Percentiles rank a stretch among this genome's conserved stretches.
Evolutionary conservation across 2,113 vertebrate genomes (phyloP).

Genomic region (Poicephalus gulielmi): DNA sequence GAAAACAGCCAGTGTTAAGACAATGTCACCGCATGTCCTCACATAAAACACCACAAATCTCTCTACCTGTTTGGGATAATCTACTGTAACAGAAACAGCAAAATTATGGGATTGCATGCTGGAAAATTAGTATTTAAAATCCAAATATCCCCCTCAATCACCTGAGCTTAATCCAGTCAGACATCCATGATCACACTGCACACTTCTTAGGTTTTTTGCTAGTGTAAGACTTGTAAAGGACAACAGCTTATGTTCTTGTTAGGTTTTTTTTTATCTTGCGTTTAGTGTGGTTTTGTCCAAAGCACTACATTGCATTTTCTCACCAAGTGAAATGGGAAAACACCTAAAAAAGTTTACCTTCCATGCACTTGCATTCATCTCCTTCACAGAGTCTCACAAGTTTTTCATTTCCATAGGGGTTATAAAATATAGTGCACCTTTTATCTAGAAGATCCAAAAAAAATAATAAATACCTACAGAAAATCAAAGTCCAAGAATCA

Average conservation of each 20-base stretch:
- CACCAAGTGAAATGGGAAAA: neutral
- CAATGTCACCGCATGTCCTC: neutral
- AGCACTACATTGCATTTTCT: neutral
- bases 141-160: neutral
- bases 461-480: neutral
- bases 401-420: constrained; percentile 69
- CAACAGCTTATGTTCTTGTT: neutral
- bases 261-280: neutral
- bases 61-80: neutral
- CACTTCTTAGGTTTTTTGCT: neutral
- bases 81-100: neutral
- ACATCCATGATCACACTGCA: neutral
- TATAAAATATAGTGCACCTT: constrained; percentile 82
- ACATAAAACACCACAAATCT: neutral
- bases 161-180: neutral
- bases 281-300: neutral
- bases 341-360: constrained; percentile 76
- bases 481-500: neutral
- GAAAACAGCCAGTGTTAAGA: neutral
- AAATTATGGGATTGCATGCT: neutral
- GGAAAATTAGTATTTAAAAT: neutral
- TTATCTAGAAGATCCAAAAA: constrained; percentile 75
- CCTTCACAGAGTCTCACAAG: constrained; percentile 86
- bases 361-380: constrained; percentile 85
- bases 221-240: neutral